phyloP scores from a whole-genome alignment of 2,888 invertebrate species.

The Lomographa bimaculata region DNA sequence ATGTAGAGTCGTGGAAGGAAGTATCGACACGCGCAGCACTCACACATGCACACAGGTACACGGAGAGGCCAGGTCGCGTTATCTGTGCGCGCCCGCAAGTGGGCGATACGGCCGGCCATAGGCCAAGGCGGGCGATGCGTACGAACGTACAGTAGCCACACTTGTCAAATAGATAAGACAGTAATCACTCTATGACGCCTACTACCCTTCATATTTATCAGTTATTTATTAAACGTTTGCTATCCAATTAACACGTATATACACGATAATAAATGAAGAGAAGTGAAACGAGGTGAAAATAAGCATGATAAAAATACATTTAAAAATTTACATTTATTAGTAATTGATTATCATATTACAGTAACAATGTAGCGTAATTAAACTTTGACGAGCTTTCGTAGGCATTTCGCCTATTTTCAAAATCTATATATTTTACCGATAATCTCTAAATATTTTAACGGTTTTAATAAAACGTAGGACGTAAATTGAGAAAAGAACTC shows the following conservation, averaged over 20 bases:
- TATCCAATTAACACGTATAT: constrained; percentile 4
- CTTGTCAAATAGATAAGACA: constrained; percentile 2
- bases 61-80: constrained; percentile 37
- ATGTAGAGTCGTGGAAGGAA: constrained; percentile 23
- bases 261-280: no score
- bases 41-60: constrained; percentile 20
- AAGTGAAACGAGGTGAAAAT: no score
- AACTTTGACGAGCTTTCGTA: no score
- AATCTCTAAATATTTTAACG: no score
- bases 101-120: constrained; percentile 38
- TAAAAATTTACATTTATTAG: no score
- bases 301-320: no score
- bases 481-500: no score
- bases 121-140: constrained; percentile 41
- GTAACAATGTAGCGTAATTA: no score
- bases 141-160: constrained; percentile 18
- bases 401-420: no score
- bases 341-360: no score
- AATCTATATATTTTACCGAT: no score
- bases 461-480: no score
- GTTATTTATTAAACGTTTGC: neutral
- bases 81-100: constrained; percentile 38
- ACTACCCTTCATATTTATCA: constrained; percentile 4
- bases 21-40: constrained; percentile 10
- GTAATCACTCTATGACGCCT: constrained; percentile 6